Evolutionary conservation across 2,113 vertebrate genomes (phyloP), one percentile per base, ranked within the genome.

Genomic region (Butastur rufipennis): DNA sequence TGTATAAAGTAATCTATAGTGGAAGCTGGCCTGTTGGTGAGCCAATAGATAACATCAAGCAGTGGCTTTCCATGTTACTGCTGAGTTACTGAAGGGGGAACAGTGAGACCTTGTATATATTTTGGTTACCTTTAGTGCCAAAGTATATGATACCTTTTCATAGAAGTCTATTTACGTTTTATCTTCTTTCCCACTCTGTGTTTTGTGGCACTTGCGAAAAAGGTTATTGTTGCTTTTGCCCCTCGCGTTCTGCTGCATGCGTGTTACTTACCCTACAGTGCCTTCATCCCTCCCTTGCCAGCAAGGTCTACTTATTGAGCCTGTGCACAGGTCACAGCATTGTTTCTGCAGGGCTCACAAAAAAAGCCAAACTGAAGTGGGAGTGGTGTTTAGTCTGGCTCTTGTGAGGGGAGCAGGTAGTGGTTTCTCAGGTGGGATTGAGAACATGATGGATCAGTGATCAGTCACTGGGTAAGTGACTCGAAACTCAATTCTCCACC

Each of bases 61-160:
- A 9, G 42, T 62, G 52, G 50, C 85, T 96, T 82, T 81, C 72
- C 31, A 0, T 1, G 10, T 23, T 31, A 55, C 59, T 86, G 52
- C 27, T 38, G 50, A 67, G 53, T 56, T 56, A 36, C 32, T 50
- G 63, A 42, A 65, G 45, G 17, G 45, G 67, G 56, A 47, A 34
- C 11, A 7, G 2, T 16, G 58, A 77, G 27, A 32, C 40, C 43
- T 36, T 2, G 0, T 5, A 2, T 9, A 2, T 42, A 40, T 52
- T 70, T 62, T 66, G 73, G 32, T 62, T 32, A 0, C 56, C 11
- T 66, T 66, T 21, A 31, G 43, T 22, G 40, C 61, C 42, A 74
- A 31, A 4, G 0, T 7, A 4, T 17, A 1, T 13, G 42, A 16
- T 16, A 29, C 22, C 13, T 17, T 3, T 23, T n/a, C 43, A 9